Conservation (phyloP, 2,797 vertebrate genomes). For the Carcharodon carcharias region DNA sequence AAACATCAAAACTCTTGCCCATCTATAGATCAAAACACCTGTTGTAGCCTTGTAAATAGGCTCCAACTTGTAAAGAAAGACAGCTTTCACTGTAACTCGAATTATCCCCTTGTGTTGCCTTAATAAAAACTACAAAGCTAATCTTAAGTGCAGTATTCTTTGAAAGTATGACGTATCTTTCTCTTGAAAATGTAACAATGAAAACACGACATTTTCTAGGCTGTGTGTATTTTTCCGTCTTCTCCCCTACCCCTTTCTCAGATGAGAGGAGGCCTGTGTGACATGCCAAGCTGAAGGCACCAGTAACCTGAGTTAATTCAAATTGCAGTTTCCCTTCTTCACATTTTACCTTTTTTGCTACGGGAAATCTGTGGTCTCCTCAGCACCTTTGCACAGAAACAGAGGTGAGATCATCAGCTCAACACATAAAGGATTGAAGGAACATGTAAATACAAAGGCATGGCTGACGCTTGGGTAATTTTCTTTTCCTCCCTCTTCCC, state of each 20-base stretch:
- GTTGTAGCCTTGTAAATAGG: background rate
- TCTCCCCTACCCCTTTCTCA: background rate
- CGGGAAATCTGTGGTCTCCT: background rate
- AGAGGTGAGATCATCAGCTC: background rate
- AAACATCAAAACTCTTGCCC: background rate
- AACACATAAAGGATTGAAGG: background rate
- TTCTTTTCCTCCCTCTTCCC: background rate
- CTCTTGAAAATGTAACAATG: background rate
- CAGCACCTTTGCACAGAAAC: background rate
- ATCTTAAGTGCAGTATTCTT: background rate
- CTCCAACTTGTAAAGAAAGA: background rate
- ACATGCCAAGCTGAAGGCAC: background rate
- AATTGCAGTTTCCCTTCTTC: background rate
- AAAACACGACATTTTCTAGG: background rate
- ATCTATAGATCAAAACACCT: background rate
- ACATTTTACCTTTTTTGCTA: background rate
- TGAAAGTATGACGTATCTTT: background rate
- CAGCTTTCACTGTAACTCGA: background rate
- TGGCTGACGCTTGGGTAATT: background rate
- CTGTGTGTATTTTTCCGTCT: background rate
- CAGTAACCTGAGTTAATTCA: background rate
- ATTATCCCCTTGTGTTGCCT: background rate
- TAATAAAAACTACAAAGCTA: background rate
- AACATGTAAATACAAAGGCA: background rate
- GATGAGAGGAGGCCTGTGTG: background rate